Evolutionary conservation across 2,113 vertebrate genomes (phyloP), one percentile per base, ranked within the genome.

Genomic region (Passer montanus): DNA sequence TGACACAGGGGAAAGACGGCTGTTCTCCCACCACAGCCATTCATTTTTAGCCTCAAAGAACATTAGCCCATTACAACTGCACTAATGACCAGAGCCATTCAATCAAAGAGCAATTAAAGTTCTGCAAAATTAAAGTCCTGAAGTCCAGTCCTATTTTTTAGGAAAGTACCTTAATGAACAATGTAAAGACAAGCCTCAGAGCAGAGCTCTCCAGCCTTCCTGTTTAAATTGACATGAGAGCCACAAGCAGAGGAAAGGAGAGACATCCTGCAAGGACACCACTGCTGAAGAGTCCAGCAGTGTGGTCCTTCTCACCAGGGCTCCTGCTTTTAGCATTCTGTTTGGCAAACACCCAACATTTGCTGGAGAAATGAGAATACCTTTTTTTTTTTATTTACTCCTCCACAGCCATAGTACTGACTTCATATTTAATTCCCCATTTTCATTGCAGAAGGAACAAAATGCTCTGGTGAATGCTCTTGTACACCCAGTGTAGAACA

Each of bases 11-110:
- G 64, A 94, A 78, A 60, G 74, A 90, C 0, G 0, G 66, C 74
- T 56, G 35, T 14, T 91, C 69, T 87, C 77, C 90, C 74, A 60
- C 60, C 62, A 84, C 0, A 0, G 69, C 52, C 56, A 67, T 56
- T 89, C 84, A 75, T 75, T 87, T 91, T 67, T 81, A 93, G 64
- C 74, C 77, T 89, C 77, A 55, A 43, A 91, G 89, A 91, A 81
- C 58, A 78, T 82, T 62, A 93, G 79, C 15, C 77, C 87, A 43
- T 67, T 67, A 52, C 19, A 55, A n/a, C 2, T 75, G 53, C 70
- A 52, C 30, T 84, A 84, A 91, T 28, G 66, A 84, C 66, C 62
- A 60, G 33, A 82, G 75, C 15, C 35, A 39, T 33, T 72, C 69
- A 58, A 81, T 58, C 59, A 84, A 82, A 87, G 39, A 60, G 43